Evolutionary conservation across 2,113 vertebrate genomes (phyloP), one percentile per base, ranked within the genome.

Genomic region (Paratilapia polleni): DNA sequence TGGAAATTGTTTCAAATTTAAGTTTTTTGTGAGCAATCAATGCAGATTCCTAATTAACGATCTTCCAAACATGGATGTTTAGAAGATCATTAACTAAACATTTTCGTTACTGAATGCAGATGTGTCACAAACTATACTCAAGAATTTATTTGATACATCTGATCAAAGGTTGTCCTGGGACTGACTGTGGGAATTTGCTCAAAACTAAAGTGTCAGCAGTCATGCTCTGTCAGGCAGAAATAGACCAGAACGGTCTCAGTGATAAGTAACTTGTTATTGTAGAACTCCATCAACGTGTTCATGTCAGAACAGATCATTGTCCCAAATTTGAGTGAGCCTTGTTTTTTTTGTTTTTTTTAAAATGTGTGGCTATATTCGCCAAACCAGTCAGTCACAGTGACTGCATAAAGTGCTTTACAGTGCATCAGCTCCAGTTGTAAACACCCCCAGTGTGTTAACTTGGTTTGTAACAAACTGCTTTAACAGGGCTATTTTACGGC

Each of bases 391-490:
- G 86, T 85, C 87, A 78, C 43, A 49, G 77, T 41, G 80, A 90
- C 64, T 89, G 80, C 77, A 83, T 90, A 77, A 90, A 89, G 56
- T 38, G 20, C 73, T 88, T 92, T 83, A 85, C 26, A 52, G 82
- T 47, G 86, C 68, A 81, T 83, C 82, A 58, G 74, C 91, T 63
- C 49, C 57, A 78, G 84, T 68, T 90, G 89, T 93, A 88, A 94
- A 94, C 86, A 47, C 4, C 89, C 87, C 68, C 73, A 81, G 83
- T 87, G 87, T 81, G 89, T 90, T 91, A 92, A 93, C 74, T 80
- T 81, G 78, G 76, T 90, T 87, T 87, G 85, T 78, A 88, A 92
- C 92, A 90, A 87, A 88, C 88, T 82, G 81, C 79, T 77, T 74
- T 84, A 81, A 91, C 80, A 78, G 87, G 28, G 9, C 2, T 77